A percentile compares a stretch with the other conserved stretches of the same genome.
These are phyloP conservation scores for Psittacula derbiana DNA, from an alignment of 2,797 vertebrate genomes.

Conservation along the genomic window DNA sequence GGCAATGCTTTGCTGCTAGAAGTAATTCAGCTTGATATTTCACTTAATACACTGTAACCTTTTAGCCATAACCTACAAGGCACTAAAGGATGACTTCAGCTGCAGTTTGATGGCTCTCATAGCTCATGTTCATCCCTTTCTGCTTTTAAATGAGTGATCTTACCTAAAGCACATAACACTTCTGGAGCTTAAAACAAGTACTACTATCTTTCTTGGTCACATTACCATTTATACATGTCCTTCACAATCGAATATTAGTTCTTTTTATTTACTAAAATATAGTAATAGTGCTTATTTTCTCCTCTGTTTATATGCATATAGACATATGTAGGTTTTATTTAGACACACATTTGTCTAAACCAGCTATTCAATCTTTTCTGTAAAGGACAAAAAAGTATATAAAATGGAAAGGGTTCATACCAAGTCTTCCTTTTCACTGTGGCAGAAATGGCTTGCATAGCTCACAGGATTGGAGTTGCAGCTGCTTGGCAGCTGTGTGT, in stretches of 20 bases:
- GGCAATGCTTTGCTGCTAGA: background rate
- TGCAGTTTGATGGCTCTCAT: background rate
- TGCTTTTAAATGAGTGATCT: background rate
- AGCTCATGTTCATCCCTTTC: background rate
- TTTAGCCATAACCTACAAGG: background rate
- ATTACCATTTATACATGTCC: background rate
- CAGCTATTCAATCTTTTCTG: background rate
- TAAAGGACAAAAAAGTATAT: background rate
- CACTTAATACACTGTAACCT: constrained; percentile 16
- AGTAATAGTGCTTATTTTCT: background rate
- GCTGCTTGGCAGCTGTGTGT: background rate
- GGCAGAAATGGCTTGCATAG: background rate
- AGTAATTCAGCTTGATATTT: constrained; percentile 63
- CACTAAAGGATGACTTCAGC: background rate
- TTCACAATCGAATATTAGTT: background rate
- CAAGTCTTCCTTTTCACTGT: background rate
- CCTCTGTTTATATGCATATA: background rate
- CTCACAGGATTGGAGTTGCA: background rate
- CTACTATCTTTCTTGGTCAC: background rate
- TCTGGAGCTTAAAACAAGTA: background rate
- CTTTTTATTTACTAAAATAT: background rate
- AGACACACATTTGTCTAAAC: background rate
- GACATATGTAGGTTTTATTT: background rate
- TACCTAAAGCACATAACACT: background rate
- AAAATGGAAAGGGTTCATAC: background rate